Base-by-base conservation (phyloP, 2,113 vertebrate genomes). In the Nothoprocta pentlandii region DNA sequence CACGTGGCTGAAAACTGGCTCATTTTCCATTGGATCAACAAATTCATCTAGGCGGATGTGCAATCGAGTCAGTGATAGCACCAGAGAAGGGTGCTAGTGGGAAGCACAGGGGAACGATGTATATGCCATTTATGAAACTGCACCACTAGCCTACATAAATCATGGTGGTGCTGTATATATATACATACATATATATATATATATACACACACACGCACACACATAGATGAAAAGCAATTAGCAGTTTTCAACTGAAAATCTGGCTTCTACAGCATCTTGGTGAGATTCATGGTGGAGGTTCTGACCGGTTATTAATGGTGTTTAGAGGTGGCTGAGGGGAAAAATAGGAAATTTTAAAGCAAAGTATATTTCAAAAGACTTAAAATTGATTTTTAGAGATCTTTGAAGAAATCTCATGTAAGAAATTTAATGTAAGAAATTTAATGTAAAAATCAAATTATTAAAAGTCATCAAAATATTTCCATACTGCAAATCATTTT, bases 361-460 rank as follows among this genome's bases (percentile, higher is more conserved):
- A 30, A 62, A 78, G 90, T 90, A 81, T 63, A 7, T 83, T 80
- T 80, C 42, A 54, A 39, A 80, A 63, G 28, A 9, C 34, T 77
- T 91, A 63, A 75, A 78, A 86, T 21, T n/a, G 16, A 9, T 95
- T 87, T 89, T 6, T 63, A 80, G 87, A 44, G 6, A 66, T 63
- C 30, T 6, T 66, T 14, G 19, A 73, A 70, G 81, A n/a, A 36
- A 39, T 51, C 64, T 91, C 2, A 46, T 82, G 13, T 49, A 51
- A 46, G 17, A 89, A 42, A 46, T 77, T 39, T 76, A 73, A 85
- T 69, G 39, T 8, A 0, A 74, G 17, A 89, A 42, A 46, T 77
- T 39, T 76, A 73, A 85, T 69, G 39, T 8, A 0, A 74, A 93
- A 92, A 70, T 63, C 1, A 87, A 71, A 54, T 58, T 49, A 58